These are phyloP conservation scores for Eurystomus gularis DNA, from an alignment of 2,113 vertebrate species.

Conservation along the genomic window DNA sequence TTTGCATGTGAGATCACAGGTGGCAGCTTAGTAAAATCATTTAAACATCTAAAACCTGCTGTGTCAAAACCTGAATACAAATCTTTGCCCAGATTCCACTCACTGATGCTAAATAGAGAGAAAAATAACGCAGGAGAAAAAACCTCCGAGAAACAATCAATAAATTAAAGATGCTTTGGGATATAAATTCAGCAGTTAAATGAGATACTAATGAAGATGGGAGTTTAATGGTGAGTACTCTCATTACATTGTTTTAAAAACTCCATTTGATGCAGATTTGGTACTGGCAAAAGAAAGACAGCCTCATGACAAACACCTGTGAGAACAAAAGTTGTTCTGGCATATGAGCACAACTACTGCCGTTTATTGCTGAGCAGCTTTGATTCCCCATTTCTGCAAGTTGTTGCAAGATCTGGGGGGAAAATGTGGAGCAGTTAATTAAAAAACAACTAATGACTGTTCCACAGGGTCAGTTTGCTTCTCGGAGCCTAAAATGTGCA, in stretches of 20 bases:
- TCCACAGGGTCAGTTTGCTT: conserved; percentile 53
- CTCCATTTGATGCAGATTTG: conserved; percentile 45
- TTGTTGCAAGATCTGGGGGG: conserved; percentile 7
- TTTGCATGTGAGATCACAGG: background rate
- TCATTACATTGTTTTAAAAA: conserved; percentile 64
- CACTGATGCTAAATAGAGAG: conserved; percentile 53
- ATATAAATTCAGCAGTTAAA: conserved; percentile 63
- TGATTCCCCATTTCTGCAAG: background rate
- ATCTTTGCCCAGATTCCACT: background rate
- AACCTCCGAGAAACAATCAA: conserved; percentile 48
- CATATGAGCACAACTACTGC: background rate
- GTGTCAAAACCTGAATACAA: background rate
- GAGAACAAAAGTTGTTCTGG: conserved; percentile 46
- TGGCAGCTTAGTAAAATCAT: background rate
- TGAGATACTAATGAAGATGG: conserved; percentile 65
- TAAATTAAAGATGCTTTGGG: conserved; percentile 62
- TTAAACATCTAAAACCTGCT: background rate
- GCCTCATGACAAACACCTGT: background rate
- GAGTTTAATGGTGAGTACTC: conserved; percentile 59
- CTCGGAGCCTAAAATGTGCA: conserved; percentile 17
- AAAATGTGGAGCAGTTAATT: conserved; percentile 55
- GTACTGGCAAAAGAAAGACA: conserved; percentile 10
- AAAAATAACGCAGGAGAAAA: background rate
- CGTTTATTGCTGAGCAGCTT: background rate
- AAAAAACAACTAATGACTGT: conserved; percentile 62